Conservation (phyloP, 2,113 vertebrate species). For the Gavialis gangeticus region DNA sequence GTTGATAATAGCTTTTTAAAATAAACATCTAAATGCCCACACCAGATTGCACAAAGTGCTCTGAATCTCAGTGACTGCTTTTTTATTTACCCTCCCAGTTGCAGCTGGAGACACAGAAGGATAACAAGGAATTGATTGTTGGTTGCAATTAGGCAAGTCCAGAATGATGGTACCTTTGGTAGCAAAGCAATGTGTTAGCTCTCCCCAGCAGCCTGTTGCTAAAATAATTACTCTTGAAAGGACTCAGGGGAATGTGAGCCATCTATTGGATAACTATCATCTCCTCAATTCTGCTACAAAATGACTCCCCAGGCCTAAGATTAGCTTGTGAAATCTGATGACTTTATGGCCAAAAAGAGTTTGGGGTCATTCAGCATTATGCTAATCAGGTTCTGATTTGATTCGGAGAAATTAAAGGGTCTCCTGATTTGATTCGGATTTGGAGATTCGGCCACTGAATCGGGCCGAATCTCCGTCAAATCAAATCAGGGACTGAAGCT, state of each 20-base stretch:
- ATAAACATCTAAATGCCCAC: constrained; percentile 63
- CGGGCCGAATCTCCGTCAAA: too few relatives aligned
- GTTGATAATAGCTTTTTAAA: constrained; percentile 70
- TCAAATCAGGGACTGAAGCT: too few relatives aligned
- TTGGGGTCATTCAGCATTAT: neutral
- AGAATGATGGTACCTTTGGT: neutral
- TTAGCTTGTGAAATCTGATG: neutral
- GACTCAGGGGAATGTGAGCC: neutral
- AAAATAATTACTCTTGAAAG: neutral
- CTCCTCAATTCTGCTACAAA: neutral
- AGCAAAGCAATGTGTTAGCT: neutral
- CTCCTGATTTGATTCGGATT: too few relatives aligned
- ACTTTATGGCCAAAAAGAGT: neutral
- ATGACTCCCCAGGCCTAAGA: neutral
- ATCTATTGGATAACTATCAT: neutral
- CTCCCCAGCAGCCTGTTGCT: neutral
- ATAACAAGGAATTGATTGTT: constrained; percentile 14
- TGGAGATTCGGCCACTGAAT: too few relatives aligned
- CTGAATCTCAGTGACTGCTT: constrained; percentile 46
- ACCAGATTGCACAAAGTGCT: constrained; percentile 32
- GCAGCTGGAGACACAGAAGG: neutral
- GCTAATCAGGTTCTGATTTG: neutral
- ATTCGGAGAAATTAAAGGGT: too few relatives aligned
- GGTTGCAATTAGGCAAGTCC: neutral
- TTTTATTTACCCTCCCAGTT: constrained; percentile 7